Base-by-base conservation (phyloP, 2,113 vertebrate genomes). In the Beaufortia kweichowensis region DNA sequence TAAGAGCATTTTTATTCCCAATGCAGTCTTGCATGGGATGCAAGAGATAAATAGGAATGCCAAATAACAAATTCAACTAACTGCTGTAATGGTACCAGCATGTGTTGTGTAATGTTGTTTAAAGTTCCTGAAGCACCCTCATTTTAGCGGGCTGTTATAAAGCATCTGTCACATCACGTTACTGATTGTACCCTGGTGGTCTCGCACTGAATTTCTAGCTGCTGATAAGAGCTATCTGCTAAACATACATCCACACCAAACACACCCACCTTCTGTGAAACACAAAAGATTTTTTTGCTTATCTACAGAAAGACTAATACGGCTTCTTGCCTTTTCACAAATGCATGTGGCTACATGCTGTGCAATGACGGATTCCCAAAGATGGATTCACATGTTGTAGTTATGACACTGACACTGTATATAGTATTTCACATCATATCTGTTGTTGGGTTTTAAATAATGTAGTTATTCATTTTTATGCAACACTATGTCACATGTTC, bases 221-320 rank as follows among this genome's bases (percentile, higher is more conserved):
- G 68, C 86, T 89, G 90, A 92, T 92, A 86, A 86, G 82, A 76
- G 65, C 84, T 91, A 92, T 93, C 91, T 86, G 10, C 61, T 78
- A 78, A 60, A 82, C 79, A 80, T 69, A 31, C 63, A 26, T 59
- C 53, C 76, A 78, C 79, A 79, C 80, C 83, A 81, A 72, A n/a
- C n/a, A 35, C 33, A 35, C 33, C 33, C 33, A 7, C 9, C 33
- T 9, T 35, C 33, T 0, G 2, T 5, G 33, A 35, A 82, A 21
- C 61, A 26, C 43, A 62, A 71, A 61, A 78, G 82, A 43, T n/a
- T n/a, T 76, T 65, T 61, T 82, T 84, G 63, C 8, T 69, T 48
- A 63, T 79, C n/a, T n/a, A n/a, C n/a, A n/a, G n/a, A n/a, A n/a
- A n/a, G n/a, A n/a, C n/a, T n/a, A n/a, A n/a, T n/a, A n/a, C 29